Conservation (phyloP, 2,113 vertebrate genomes). For the Falcunculus frontatus region DNA sequence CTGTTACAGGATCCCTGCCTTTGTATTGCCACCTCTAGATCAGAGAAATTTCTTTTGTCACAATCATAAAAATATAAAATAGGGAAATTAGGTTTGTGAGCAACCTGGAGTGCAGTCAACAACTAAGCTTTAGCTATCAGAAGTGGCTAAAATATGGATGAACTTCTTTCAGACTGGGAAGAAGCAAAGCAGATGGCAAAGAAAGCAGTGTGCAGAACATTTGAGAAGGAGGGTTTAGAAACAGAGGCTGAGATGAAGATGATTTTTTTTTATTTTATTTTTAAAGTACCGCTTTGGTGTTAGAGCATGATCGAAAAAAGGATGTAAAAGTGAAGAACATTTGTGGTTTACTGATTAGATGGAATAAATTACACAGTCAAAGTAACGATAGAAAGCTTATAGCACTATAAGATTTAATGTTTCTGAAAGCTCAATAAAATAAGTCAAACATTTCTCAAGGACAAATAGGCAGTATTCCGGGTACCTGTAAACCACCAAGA, state of each 20-base stretch:
- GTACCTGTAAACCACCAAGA: neutral
- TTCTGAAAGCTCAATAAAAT: conserved; percentile 17
- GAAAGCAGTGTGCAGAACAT: neutral
- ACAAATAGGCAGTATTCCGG: neutral
- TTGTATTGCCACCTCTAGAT: neutral
- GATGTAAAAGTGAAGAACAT: neutral
- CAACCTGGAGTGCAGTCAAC: neutral
- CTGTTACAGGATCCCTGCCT: neutral
- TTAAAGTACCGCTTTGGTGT: neutral
- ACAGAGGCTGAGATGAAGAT: neutral
- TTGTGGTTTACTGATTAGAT: neutral
- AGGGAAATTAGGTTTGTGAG: neutral
- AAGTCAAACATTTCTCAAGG: neutral
- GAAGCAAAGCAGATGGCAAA: neutral
- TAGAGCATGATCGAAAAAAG: neutral
- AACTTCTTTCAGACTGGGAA: neutral
- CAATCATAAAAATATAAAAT: neutral
- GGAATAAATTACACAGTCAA: neutral
- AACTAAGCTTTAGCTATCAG: neutral
- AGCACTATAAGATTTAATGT: conserved; percentile 21
- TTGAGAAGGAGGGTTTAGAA: neutral
- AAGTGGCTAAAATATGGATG: neutral
- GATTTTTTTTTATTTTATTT: neutral
- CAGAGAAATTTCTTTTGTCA: neutral
- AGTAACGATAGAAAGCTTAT: neutral